Evolutionary conservation across 53 echinoderm and acorn worm genomes (phyloP), one percentile per base, ranked within the genome.

Genomic region (Stichopus horrens): DNA sequence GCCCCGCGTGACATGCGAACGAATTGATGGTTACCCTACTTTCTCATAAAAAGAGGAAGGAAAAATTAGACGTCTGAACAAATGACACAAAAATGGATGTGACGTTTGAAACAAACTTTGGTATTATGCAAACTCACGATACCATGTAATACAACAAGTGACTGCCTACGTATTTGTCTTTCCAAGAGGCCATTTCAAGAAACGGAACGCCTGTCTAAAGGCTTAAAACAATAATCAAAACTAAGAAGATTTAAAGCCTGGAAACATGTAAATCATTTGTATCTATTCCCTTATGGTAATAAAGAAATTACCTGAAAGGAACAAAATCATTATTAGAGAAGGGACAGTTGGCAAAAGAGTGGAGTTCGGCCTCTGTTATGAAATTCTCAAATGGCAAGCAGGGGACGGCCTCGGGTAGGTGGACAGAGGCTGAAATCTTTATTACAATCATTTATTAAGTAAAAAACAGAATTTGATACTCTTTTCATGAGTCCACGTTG

Each of bases 271-370:
- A 71, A 71, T 71, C 71, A 71, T 71, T 37, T 71, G 71, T 71
- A 71, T n/a, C 71, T 71, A 71, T 71, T 71, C 18, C 71, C 16
- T 71, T 71, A 13, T 71, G 71, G 71, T 71, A 71, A 71, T 71
- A 71, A 71, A 71, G 14, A 71, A 71, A 71, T 71, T 71, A 71
- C 18, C n/a, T 71, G 63, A 71, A 71, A 71, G 20, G 71, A 20
- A 71, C 71, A 71, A 71, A 71, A 71, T 71, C 71, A 71, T 71
- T 71, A 71, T n/a, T 71, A 71, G 19, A 71, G 19, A 71, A 71
- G 71, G 71, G 18, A 71, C 18, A n/a, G 71, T 71, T 71, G 71
- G 18, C 71, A 71, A 37, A 71, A 20, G 21, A 71, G 19, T 7
- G 71, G 19, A 71, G 18, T 71, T 16, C 18, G 71, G 71, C 18